Percentiles rank a stretch among this genome's conserved stretches.
Conservation (phyloP, 2,113 vertebrate genomes). For the Thunnus thynnus region DNA sequence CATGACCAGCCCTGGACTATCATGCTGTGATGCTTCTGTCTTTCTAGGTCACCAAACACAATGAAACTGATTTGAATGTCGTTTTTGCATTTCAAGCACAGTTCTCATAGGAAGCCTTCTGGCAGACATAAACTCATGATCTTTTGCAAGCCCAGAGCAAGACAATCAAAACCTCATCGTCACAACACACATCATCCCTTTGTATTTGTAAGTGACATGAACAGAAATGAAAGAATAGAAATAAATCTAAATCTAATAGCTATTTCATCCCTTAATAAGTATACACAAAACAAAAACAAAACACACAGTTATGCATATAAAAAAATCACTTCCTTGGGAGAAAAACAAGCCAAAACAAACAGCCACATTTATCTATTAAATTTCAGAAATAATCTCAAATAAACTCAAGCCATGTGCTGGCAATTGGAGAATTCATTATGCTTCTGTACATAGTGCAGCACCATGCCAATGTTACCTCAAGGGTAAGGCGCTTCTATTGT, state of each 20-base stretch:
- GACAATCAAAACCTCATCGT: background rate
- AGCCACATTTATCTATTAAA: conserved; percentile 3
- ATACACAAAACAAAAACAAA: background rate
- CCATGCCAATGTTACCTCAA: background rate
- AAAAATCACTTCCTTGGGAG: conserved; percentile 5
- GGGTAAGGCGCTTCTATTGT: background rate
- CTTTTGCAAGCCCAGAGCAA: conserved; percentile 19
- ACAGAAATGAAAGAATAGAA: background rate
- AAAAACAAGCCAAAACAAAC: conserved; percentile 7
- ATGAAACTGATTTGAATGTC: conserved; percentile 71
- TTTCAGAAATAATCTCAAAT: background rate
- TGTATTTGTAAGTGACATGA: background rate
- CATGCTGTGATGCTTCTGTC: conserved; percentile 4
- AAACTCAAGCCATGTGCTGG: background rate
- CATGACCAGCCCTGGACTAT: conserved; percentile 25
- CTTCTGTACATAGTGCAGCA: background rate
- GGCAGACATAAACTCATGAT: conserved; percentile 6
- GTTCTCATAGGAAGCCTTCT: conserved; percentile 1
- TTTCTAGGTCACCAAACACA: conserved; percentile 59
- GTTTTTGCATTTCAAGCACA: conserved; percentile 70
- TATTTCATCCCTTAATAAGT: background rate
- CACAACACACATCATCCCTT: background rate
- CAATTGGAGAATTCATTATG: background rate
- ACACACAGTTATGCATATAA: background rate
- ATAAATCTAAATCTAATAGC: background rate